Conservation (phyloP, 2,888 invertebrate species). For the Operophtera brumata region DNA sequence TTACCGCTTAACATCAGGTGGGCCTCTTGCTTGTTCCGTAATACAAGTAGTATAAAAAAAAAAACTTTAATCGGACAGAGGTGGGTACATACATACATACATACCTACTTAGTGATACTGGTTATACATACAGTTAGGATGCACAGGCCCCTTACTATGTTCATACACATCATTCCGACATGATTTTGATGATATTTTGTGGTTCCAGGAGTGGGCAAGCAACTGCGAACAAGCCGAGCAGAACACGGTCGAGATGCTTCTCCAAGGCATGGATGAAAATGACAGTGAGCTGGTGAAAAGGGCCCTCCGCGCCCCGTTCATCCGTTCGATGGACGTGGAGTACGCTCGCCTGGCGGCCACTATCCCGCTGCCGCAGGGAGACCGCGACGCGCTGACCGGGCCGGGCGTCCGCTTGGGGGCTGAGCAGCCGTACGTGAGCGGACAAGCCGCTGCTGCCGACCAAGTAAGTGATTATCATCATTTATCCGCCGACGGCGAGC, state of each 20-base stretch:
- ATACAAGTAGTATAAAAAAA: too few relatives aligned
- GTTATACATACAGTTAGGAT: too few relatives aligned
- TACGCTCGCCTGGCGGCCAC: constrained; percentile 82
- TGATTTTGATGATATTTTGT: too few relatives aligned
- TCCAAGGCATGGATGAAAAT: constrained; percentile 92
- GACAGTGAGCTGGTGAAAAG: constrained; percentile 88
- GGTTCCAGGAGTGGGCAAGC: constrained; percentile 86
- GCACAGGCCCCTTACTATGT: too few relatives aligned
- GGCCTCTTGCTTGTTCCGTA: too few relatives aligned
- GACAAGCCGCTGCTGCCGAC: neutral
- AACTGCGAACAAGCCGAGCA: constrained; percentile 92
- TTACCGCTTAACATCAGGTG: too few relatives aligned
- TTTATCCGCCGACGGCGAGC: neutral
- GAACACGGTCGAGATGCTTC: constrained; percentile 87
- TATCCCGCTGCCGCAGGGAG: constrained; percentile 52
- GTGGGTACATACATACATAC: too few relatives aligned
- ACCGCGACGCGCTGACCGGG: neutral
- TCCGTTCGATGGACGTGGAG: constrained; percentile 95
- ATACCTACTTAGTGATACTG: too few relatives aligned
- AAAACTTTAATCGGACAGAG: too few relatives aligned
- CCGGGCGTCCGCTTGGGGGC: constrained; percentile 39
- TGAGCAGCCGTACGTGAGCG: constrained; percentile 76
- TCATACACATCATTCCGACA: too few relatives aligned
- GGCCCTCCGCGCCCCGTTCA: constrained; percentile 90
- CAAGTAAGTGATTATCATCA: neutral